Evolutionary conservation across 2,113 vertebrate genomes (phyloP).

Genomic region (Natator depressus): DNA sequence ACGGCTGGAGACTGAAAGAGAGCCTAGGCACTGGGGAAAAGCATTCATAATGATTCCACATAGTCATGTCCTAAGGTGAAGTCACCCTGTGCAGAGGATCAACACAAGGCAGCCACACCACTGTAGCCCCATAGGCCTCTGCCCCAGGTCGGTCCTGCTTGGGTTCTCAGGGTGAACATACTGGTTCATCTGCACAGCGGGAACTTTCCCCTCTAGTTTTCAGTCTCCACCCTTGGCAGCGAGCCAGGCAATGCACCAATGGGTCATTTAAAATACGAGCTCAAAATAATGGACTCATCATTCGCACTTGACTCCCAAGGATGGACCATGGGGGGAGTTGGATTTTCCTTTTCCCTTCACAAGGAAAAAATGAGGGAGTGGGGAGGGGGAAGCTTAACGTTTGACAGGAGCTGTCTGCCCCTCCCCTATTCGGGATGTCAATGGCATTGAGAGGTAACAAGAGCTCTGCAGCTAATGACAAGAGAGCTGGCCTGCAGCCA

Average conservation of each 20-base stretch:
- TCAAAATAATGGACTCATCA: not conserved
- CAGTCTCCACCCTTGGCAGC: not conserved
- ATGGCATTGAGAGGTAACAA: not conserved
- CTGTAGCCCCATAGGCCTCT: not conserved
- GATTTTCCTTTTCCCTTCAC: not conserved
- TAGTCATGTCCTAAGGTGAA: not conserved
- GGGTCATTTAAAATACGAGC: not conserved
- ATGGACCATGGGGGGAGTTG: not conserved
- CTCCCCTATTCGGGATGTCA: not conserved
- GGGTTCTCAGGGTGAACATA: not conserved
- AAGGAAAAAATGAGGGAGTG: rapidly evolving
- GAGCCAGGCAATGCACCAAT: not conserved
- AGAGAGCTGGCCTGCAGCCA: not conserved
- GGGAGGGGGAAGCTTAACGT: not conserved
- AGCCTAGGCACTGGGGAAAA: not conserved
- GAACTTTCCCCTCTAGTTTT: not conserved
- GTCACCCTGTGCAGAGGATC: not conserved
- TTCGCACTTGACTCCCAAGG: not conserved
- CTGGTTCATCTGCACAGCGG: not conserved
- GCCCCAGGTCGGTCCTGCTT: no score
- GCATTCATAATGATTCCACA: not conserved
- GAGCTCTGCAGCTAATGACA: not conserved
- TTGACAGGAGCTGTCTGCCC: not conserved
- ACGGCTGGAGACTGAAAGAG: not conserved
- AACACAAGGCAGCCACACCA: not conserved